These are phyloP conservation scores for Magallana ariakensis DNA, from an alignment of 1,140 invertebrate genomes.

Conservation along the genomic window DNA sequence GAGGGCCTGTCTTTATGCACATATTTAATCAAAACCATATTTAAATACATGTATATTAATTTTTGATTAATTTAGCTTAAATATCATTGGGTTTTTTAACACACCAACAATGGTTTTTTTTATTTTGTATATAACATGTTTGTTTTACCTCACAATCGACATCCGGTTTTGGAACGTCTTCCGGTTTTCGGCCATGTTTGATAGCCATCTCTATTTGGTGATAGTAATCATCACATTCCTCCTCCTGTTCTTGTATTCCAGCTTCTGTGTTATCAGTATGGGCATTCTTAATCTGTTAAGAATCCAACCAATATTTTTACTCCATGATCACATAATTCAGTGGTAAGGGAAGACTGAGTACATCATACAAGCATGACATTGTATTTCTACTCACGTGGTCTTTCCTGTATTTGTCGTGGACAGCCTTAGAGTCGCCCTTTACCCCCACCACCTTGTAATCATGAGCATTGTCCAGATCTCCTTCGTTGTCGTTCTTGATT, in stretches of 20 bases:
- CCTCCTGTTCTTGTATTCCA: background rate
- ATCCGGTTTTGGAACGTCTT: background rate
- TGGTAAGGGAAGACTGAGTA: too few relatives aligned
- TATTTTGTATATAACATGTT: background rate
- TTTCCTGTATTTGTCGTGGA: background rate
- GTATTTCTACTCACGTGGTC: background rate
- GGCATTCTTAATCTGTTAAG: background rate
- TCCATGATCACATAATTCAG: too few relatives aligned
- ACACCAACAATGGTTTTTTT: too few relatives aligned
- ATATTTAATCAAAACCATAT: too few relatives aligned
- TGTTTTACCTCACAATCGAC: background rate
- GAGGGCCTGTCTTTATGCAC: too few relatives aligned
- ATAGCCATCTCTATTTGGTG: background rate
- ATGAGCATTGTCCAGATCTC: slow-evolving; percentile 1
- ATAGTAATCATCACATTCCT: background rate
- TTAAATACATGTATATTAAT: too few relatives aligned
- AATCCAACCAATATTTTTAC: background rate
- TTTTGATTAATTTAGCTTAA: too few relatives aligned
- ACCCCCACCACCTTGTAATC: background rate
- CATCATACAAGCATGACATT: too few relatives aligned
- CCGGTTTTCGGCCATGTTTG: background rate
- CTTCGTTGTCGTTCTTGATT: background rate
- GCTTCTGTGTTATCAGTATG: background rate
- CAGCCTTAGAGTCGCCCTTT: background rate
- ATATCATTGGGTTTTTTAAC: too few relatives aligned